Conservation (phyloP, 1,140 invertebrate species). For the Zaprionus nigranus region DNA sequence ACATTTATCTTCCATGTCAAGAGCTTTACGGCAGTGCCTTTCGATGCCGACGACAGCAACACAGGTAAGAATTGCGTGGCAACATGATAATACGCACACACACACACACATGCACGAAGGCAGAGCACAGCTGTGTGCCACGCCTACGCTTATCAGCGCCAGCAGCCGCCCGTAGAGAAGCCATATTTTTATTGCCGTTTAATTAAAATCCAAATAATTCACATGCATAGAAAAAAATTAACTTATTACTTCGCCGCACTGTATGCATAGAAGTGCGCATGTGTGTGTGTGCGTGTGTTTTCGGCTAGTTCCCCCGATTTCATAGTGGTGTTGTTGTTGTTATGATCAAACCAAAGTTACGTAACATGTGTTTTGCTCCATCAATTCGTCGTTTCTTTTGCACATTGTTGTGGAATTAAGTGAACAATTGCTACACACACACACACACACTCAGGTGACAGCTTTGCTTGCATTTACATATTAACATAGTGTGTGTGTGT, state of each 20-base stretch:
- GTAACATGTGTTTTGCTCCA: constrained; percentile 67
- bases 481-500: not conserved
- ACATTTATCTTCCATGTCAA: constrained; percentile 21
- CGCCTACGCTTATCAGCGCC: constrained; percentile 60
- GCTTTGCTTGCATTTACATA: not conserved
- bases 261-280: not conserved
- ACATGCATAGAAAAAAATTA: constrained; percentile 4
- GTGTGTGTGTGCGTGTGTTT: constrained; percentile 13
- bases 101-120: not conserved
- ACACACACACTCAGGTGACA: not conserved
- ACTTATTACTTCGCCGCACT: constrained; percentile 45
- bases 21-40: constrained; percentile 21
- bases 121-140: constrained; percentile 28
- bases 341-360: constrained; percentile 49
- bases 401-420: constrained; percentile 16
- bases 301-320: not conserved
- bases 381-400: constrained; percentile 22
- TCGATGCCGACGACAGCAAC: constrained; percentile 9
- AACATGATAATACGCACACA: constrained; percentile 40
- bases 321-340: constrained; percentile 29
- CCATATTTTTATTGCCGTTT: constrained; percentile 42
- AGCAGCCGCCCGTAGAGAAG: constrained; percentile 27
- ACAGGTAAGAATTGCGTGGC: constrained; percentile 41
- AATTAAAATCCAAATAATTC: constrained; percentile 46
- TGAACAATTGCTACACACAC: constrained; percentile 21